Base-by-base conservation (phyloP, 2,113 vertebrate genomes). In the Ascaphus truei region DNA sequence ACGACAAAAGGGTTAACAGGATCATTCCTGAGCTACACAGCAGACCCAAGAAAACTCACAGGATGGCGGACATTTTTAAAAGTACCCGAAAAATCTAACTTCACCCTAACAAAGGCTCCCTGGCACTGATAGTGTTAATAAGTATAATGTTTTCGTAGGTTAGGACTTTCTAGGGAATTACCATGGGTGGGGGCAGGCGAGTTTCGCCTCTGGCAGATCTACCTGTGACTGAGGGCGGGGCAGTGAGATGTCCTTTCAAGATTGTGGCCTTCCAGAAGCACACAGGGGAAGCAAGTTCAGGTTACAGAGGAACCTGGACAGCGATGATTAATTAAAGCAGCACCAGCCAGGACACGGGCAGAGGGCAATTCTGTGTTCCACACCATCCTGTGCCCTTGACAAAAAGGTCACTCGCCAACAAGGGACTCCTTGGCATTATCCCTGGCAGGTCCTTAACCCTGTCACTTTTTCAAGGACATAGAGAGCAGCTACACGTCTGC, bases 291-390 rank as follows among this genome's bases (percentile, higher is more conserved):
- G 47, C 1, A 79, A 75, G 15, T 64, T 78, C 62, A 67, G 48
- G 58, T 77, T 80, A 74, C 68, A 71, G n/a, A 69, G 66, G 39
- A 76, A 20, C 18, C 27, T 72, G 57, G 73, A 73, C 57, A 78
- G 62, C 34, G 63, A 80, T 71, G 55, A 66, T 77, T 77, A 75
- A 78, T 75, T 67, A 73, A 0, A 71, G 41, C 13, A 58, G n/a
- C 62, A 78, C 37, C 64, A 65, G 20, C 59, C 18, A 72, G 75
- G 69, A 72, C 74, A 68, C 2, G 61, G 61, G 31, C 45, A 75
- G 13, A 0, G 1, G 52, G 27, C 5, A 34, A 56, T 68, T 60
- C 65, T 78, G 64, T 69, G 20, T 15, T 76, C 52, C 48, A 33
- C 43, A 51, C 56, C 30, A 50, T 59, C 23, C 43, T 60, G 31